These are phyloP conservation scores for Thaumetopoea pityocampa DNA, from an alignment of 1,140 invertebrate species.

Conservation along the genomic window DNA sequence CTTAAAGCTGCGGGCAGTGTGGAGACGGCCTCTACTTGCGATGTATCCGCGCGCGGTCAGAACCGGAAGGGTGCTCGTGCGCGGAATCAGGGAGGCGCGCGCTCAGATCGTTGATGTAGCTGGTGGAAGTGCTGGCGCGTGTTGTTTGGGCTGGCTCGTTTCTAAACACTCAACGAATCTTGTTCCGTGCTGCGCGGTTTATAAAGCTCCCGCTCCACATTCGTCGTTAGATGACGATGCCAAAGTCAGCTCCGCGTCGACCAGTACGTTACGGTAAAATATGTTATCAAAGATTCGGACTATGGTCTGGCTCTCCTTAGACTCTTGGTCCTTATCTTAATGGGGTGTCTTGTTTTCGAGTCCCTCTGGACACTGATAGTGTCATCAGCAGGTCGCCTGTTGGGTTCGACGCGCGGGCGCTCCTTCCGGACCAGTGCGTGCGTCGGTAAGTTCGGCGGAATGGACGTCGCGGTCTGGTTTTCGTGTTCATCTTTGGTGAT, in stretches of 20 bases:
- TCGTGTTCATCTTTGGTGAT: constrained; percentile 74
- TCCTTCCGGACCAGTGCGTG: constrained; percentile 20
- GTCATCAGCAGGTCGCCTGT: constrained; percentile 33
- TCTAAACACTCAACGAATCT: constrained; percentile 87
- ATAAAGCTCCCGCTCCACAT: constrained; percentile 65
- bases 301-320: constrained; percentile 63
- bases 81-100: constrained; percentile 57
- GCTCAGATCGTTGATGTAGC: constrained; percentile 83
- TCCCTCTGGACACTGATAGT: constrained; percentile 59
- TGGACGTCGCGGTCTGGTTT: constrained; percentile 3
- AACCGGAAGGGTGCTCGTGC: constrained; percentile 33
- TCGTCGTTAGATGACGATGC: constrained; percentile 44
- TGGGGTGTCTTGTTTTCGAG: constrained; percentile 51
- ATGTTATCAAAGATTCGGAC: constrained; percentile 81
- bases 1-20: constrained; percentile 26
- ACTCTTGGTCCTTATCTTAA: constrained; percentile 35
- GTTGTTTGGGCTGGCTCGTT: constrained; percentile 82
- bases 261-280: constrained; percentile 76
- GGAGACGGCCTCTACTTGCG: constrained; percentile 41
- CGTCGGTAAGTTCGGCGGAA: constrained; percentile 18
- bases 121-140: constrained; percentile 84
- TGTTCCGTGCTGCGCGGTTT: constrained; percentile 84
- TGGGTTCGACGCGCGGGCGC: constrained; percentile 20
- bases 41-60: constrained; percentile 35
- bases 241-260: constrained; percentile 56